These are phyloP conservation scores for Zoanthus sansibaricus DNA, from an alignment of 92 coral and sea anemone genomes.

Conservation along the genomic window DNA sequence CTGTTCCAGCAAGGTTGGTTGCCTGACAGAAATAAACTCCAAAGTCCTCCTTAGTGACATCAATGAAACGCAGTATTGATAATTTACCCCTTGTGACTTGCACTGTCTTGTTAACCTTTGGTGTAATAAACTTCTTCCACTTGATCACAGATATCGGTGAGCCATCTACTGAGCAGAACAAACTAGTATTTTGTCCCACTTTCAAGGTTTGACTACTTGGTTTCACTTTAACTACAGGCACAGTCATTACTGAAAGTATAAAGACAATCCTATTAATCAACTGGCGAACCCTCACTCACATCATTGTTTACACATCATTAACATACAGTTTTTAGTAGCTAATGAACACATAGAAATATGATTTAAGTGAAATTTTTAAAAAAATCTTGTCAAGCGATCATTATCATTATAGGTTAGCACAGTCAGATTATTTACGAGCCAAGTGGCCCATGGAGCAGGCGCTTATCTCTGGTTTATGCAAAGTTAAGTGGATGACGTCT, in stretches of 20 bases:
- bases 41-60: conserved; percentile 19
- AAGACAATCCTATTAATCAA: background rate
- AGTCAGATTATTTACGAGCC: too few relatives aligned
- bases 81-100: conserved; percentile 6
- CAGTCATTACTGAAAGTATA: background rate
- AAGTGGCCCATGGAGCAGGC: too few relatives aligned
- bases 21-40: conserved; percentile 30
- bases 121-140: conserved; percentile 11
- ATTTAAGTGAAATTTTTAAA: too few relatives aligned
- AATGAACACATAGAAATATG: too few relatives aligned
- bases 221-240: background rate
- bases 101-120: background rate
- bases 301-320: too few relatives aligned
- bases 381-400: too few relatives aligned
- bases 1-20: conserved; percentile 29
- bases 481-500: too few relatives aligned
- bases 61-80: conserved; percentile 21
- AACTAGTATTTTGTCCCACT: conserved; percentile 10
- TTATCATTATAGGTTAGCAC: too few relatives aligned
- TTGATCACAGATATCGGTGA: conserved; percentile 9
- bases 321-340: too few relatives aligned
- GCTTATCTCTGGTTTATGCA: too few relatives aligned
- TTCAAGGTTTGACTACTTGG: background rate
- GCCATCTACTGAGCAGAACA: conserved; percentile 1
- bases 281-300: too few relatives aligned